Conservation (phyloP, 2,797 vertebrate genomes). For the Propithecus perrieri region DNA sequence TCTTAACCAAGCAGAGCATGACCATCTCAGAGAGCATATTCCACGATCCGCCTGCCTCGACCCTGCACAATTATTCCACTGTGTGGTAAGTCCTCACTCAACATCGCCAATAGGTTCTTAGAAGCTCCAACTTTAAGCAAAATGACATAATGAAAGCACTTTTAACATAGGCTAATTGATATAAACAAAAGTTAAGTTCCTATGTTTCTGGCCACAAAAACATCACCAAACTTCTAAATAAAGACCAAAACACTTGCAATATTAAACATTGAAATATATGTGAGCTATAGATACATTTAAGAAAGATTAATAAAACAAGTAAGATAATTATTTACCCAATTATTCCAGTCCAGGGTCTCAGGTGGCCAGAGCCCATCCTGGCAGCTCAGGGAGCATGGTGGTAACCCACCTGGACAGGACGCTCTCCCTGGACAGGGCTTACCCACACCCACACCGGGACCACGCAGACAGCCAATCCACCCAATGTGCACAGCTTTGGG, state of each 20-base stretch:
- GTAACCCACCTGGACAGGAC: no score
- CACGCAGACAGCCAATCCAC: neutral
- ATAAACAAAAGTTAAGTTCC: neutral
- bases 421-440: neutral
- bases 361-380: neutral
- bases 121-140: neutral
- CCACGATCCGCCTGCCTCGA: fast-evolving
- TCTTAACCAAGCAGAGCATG: neutral
- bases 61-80: neutral
- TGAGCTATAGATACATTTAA: neutral
- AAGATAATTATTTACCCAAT: neutral
- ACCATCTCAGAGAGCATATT: neutral
- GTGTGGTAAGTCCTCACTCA: neutral
- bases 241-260: neutral
- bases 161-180: neutral
- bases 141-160: neutral
- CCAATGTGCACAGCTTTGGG: neutral
- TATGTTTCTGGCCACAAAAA: neutral
- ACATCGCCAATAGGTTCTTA: neutral
- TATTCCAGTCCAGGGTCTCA: neutral
- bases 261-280: neutral
- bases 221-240: neutral
- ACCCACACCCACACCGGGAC: neutral
- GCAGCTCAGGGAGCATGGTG: neutral
- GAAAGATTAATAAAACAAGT: neutral